These are phyloP conservation scores for Martes flavigula DNA, from an alignment of 2,797 vertebrate species.

Conservation along the genomic window DNA sequence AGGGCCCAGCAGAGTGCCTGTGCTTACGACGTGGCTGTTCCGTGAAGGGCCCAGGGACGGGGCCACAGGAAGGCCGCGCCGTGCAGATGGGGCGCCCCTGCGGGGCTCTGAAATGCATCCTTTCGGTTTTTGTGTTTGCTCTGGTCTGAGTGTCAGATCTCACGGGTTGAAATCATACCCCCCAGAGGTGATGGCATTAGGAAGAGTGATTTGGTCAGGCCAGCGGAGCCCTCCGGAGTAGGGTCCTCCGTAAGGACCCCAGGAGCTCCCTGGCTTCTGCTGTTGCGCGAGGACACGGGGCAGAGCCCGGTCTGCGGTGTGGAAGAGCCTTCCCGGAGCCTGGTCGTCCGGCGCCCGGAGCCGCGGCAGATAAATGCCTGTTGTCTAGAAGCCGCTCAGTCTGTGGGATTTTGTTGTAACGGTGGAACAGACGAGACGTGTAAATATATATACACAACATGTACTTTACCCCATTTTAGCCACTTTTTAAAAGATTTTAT, in stretches of 20 bases:
- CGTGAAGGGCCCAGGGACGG: no score
- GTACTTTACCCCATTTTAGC: neutral
- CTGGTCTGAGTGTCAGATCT: neutral
- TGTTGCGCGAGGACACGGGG: fast-evolving
- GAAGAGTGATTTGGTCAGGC: neutral
- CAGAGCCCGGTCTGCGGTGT: fast-evolving
- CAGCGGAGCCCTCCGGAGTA: neutral
- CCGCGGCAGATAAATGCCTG: fast-evolving
- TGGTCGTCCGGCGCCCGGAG: fast-evolving
- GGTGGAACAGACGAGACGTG: fast-evolving
- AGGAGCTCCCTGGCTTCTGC: neutral
- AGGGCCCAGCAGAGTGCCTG: neutral
- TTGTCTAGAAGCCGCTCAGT: neutral
- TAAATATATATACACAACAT: fast-evolving
- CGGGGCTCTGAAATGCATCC: neutral
- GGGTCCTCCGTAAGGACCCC: neutral
- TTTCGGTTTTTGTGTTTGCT: neutral
- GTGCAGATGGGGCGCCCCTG: fast-evolving
- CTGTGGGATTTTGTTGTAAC: neutral
- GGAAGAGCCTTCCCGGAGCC: no score
- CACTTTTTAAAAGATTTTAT: no score
- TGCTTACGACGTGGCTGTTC: neutral
- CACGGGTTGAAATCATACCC: neutral
- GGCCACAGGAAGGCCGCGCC: no score
- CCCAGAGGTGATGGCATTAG: neutral